Evolutionary conservation across 1,140 invertebrate species (phyloP).

Genomic region (Drosophila nebulosa): DNA sequence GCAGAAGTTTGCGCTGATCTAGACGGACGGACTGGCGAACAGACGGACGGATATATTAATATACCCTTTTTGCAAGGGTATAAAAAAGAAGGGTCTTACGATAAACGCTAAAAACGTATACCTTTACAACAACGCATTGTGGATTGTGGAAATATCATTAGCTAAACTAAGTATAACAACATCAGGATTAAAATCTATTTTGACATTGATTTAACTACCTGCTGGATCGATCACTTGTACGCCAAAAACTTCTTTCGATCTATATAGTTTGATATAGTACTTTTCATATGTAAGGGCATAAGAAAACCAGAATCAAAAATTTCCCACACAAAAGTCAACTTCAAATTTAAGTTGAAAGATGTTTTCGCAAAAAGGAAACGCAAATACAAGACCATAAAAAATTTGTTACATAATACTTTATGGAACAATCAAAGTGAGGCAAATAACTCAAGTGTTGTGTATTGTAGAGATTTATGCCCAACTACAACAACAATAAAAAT

Average conservation of each 20-base stretch:
- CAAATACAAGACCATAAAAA: background rate
- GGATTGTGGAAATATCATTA: too few relatives aligned
- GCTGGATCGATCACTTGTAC: too few relatives aligned
- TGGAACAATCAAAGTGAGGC: background rate
- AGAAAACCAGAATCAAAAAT: background rate
- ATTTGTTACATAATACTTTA: background rate
- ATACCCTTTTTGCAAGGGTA: background rate
- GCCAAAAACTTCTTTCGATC: too few relatives aligned
- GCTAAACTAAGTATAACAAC: too few relatives aligned
- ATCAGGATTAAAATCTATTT: too few relatives aligned
- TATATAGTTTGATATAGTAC: too few relatives aligned
- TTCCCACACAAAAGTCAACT: background rate
- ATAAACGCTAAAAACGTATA: background rate
- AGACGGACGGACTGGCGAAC: too few relatives aligned
- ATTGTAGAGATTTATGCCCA: background rate
- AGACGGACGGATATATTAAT: too few relatives aligned
- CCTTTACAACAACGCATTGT: background rate
- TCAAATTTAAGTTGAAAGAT: slow-evolving; percentile 2
- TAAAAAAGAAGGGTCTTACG: too few relatives aligned
- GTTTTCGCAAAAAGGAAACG: background rate
- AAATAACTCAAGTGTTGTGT: slow-evolving; percentile 1
- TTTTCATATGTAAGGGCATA: background rate
- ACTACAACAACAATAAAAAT: background rate
- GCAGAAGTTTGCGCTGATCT: too few relatives aligned
- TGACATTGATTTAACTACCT: too few relatives aligned